Base-by-base conservation (phyloP, 2,113 vertebrate genomes). In the Cettia cetti region DNA sequence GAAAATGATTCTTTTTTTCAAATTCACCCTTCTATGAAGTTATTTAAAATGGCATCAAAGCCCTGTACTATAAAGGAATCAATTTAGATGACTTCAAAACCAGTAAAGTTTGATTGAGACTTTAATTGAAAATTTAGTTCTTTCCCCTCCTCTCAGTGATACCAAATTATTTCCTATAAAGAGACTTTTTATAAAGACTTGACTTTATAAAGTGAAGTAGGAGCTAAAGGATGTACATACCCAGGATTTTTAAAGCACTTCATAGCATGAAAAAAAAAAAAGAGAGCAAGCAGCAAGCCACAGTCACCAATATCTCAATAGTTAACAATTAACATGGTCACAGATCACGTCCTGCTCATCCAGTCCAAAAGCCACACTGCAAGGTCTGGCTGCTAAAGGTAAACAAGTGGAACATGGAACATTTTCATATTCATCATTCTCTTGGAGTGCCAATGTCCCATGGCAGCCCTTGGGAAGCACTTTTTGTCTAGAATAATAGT, bases 121-220 rank as follows among this genome's bases (percentile, higher is more conserved):
- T 89, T 91, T 86, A 95, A 94, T 90, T 89, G 72, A 80, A 92
- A 86, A 44, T 82, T 96, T 86, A 90, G 37, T 68, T 86, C n/a
- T 71, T 95, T 88, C 37, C 24, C 45, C 30, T 94, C 23, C 53
- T 90, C 57, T 89, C 27, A 75, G n/a, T 77, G 47, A 57, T 69
- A 82, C 19, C 35, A 68, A 79, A 91, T 86, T 85, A 77, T 91
- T 92, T 80, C 59, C n/a, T 54, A 68, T 71, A 78, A 89, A 90
- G 69, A 94, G 27, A 23, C 15, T 76, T 91, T 79, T 45, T 54
- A 27, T 50, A 35, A 76, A 87, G 42, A 57, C 31, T 89, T 66
- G 20, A 39, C 45, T 68, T 82, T 82, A 61, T 31, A 68, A 82
- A 68, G 8, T 52, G 31, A 93, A 81, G 15, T 40, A 82, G 64